Evolutionary conservation across 1,140 invertebrate genomes (phyloP).

Genomic region (Popillia japonica): DNA sequence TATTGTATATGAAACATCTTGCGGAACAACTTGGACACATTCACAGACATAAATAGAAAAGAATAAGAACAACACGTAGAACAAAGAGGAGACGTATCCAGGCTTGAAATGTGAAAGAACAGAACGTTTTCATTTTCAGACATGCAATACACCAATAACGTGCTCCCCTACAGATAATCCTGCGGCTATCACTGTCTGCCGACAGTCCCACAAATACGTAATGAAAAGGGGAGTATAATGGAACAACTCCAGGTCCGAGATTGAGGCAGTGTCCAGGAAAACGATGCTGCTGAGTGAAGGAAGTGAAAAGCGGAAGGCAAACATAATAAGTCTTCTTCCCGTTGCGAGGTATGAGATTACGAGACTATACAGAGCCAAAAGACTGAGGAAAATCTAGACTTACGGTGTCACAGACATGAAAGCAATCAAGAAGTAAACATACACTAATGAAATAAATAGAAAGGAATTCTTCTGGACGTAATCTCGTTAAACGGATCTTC

Average conservation of each 20-base stretch:
- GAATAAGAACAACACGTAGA: slow-evolving; percentile 14
- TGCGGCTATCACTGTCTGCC: background rate
- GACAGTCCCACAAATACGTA: background rate
- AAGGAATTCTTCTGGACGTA: background rate
- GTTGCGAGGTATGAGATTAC: background rate
- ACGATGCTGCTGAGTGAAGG: background rate
- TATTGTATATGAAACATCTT: background rate
- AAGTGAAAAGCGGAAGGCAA: background rate
- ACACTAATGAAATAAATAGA: slow-evolving; percentile 2
- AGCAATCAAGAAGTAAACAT: background rate
- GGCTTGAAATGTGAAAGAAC: background rate
- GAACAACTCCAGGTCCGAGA: background rate
- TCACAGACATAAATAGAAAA: background rate
- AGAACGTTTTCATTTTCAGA: slow-evolving; percentile 14
- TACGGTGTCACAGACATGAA: slow-evolving; percentile 1
- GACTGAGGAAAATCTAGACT: background rate
- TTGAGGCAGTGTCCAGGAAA: background rate
- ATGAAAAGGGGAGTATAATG: background rate
- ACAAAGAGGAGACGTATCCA: background rate
- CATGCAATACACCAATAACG: slow-evolving; percentile 14
- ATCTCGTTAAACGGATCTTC: too few relatives aligned
- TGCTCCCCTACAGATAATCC: background rate
- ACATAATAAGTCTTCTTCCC: background rate
- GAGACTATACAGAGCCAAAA: background rate
- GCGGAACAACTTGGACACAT: background rate